Percentiles rank a stretch among this genome's conserved stretches.
Conservation (phyloP, 2,888 invertebrate species). For the Morpho achilles region DNA sequence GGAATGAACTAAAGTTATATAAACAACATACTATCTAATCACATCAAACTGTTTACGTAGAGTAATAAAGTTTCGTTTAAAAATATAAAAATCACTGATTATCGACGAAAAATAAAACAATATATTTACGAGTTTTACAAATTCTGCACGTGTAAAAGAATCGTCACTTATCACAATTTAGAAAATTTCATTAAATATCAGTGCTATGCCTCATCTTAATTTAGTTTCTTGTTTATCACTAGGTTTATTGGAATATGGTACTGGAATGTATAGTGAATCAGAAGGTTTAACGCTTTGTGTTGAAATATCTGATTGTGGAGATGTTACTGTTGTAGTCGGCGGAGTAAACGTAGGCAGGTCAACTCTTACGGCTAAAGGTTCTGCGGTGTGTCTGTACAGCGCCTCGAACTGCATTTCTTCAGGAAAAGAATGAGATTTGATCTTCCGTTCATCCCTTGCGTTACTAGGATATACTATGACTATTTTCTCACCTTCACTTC, state of each 20-base stretch:
- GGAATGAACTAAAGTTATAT: background rate
- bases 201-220: constrained; percentile 21
- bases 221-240: constrained; percentile 29
- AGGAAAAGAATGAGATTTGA: constrained; percentile 69
- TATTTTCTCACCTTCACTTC: constrained; percentile 66
- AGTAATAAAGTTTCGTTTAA: too few species aligned
- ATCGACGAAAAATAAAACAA: background rate
- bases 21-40: background rate
- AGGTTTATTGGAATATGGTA: constrained; percentile 39
- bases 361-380: constrained; percentile 62
- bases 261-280: constrained; percentile 54
- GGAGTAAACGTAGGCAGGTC: constrained; percentile 80
- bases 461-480: constrained; percentile 76
- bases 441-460: constrained; percentile 68
- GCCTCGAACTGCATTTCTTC: constrained; percentile 75
- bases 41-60: background rate
- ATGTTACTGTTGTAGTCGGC: constrained; percentile 39
- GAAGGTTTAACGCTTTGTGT: constrained; percentile 29
- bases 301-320: constrained; percentile 30
- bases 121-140: constrained; percentile 7
- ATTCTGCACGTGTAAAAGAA: background rate
- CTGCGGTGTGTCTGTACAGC: constrained; percentile 63
- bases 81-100: background rate
- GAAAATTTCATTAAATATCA: too few species aligned
- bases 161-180: too few species aligned